Evolutionary conservation across 2,797 vertebrate species (phyloP).

Genomic region (Thunnus albacares): DNA sequence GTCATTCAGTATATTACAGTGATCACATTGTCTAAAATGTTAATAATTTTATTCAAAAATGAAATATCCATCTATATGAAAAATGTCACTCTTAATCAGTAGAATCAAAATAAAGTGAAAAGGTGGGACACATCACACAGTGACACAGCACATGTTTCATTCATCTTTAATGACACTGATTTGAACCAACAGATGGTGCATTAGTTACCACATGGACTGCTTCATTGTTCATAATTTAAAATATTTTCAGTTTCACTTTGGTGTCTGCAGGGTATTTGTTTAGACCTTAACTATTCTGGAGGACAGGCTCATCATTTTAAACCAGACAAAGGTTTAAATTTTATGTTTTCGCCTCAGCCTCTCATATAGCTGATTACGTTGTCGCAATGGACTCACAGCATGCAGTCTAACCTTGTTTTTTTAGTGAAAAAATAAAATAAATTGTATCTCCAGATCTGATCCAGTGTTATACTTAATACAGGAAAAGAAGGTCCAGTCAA

Average conservation of each 20-base stretch:
- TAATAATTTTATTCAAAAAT: background rate
- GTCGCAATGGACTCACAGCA: background rate
- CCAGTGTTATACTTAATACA: background rate
- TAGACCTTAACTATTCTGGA: background rate
- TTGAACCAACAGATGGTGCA: conserved; percentile 41
- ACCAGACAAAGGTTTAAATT: background rate
- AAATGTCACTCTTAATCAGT: too few relatives aligned
- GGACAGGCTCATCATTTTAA: background rate
- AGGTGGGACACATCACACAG: conserved; percentile 6
- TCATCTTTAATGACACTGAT: conserved; percentile 66
- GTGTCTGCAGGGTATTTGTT: conserved; percentile 9
- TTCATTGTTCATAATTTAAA: background rate
- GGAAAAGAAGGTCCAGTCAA: background rate
- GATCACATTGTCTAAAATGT: background rate
- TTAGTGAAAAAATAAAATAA: background rate
- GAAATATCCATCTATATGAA: background rate
- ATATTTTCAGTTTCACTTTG: conserved; percentile 3
- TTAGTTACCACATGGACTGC: conserved; percentile 21
- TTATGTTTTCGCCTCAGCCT: background rate
- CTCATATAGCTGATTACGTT: background rate
- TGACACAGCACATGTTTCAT: conserved; percentile 33
- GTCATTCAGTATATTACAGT: too few relatives aligned
- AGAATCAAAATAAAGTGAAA: conserved; percentile 1
- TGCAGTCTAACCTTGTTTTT: background rate
- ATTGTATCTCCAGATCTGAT: background rate